phyloP scores from a whole-genome alignment of 1,140 invertebrate species.

The Eumaeus atala region DNA sequence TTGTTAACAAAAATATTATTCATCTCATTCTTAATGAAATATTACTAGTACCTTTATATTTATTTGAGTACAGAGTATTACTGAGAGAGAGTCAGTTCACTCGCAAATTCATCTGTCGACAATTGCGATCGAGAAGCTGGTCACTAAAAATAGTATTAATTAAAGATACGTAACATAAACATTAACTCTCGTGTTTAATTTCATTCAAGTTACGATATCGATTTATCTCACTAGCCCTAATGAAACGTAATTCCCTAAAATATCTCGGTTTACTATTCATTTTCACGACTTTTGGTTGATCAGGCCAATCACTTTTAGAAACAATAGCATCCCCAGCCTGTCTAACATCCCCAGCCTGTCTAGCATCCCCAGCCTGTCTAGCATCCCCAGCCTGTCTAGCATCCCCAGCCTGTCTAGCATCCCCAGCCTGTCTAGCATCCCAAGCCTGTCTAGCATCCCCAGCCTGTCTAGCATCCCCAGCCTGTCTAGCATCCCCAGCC shows the following conservation, averaged over 20 bases:
- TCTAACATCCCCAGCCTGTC: too few species aligned
- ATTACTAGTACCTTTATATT: constrained; percentile 15
- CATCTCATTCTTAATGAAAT: constrained; percentile 13
- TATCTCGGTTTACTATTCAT: constrained; percentile 22
- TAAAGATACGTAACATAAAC: constrained; percentile 16
- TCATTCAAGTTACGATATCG: constrained; percentile 16
- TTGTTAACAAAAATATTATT: constrained; percentile 11
- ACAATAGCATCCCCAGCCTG: too few species aligned
- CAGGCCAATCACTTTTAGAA: constrained; percentile 13
- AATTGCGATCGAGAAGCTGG: constrained; percentile 26
- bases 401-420: too few species aligned
- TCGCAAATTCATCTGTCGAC: constrained; percentile 27
- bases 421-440: too few species aligned
- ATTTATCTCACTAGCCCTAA: constrained; percentile 15
- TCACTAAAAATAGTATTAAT: constrained; percentile 21
- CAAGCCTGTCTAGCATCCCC: too few species aligned
- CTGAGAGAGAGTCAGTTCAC: constrained; percentile 22
- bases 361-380: too few species aligned
- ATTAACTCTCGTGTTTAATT: constrained; percentile 13
- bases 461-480: too few species aligned
- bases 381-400: too few species aligned
- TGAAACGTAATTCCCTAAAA: constrained; percentile 22
- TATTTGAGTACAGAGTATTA: constrained; percentile 17
- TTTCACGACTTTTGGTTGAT: constrained; percentile 11
- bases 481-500: too few species aligned